phyloP scores from a whole-genome alignment of 2,113 vertebrate genomes.

The Psammodynastes pulverulentus region DNA sequence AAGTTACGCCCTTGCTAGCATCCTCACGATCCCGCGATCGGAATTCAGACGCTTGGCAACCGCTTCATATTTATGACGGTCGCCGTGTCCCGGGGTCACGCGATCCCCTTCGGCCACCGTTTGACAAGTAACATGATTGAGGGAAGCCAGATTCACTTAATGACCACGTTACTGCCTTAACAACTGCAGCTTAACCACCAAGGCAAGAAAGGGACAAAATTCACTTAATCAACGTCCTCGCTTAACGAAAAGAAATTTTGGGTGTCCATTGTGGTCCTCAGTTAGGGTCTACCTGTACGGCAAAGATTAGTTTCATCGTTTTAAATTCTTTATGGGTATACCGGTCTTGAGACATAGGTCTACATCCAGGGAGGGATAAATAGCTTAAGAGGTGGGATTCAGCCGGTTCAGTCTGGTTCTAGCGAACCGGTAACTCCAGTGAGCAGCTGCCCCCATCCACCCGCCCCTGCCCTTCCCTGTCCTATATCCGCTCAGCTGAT shows the following conservation, averaged over 20 bases:
- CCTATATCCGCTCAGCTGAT: too few relatives aligned
- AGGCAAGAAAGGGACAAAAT: not conserved
- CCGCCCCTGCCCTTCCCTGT: too few relatives aligned
- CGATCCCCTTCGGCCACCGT: rapidly evolving
- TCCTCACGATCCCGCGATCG: not conserved
- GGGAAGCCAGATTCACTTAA: not conserved
- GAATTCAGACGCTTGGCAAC: not conserved
- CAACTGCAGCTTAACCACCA: not conserved
- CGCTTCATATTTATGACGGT: not conserved
- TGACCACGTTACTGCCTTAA: not conserved
- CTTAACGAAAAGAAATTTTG: too few relatives aligned
- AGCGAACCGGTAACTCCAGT: too few relatives aligned
- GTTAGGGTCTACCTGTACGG: not conserved
- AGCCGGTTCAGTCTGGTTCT: too few relatives aligned
- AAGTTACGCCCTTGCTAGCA: not conserved
- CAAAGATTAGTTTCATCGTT: conserved; percentile 49
- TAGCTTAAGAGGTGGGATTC: too few relatives aligned
- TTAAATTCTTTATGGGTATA: conserved; percentile 41
- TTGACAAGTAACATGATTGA: not conserved
- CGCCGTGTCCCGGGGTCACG: not conserved
- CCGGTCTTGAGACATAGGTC: conserved; percentile 40
- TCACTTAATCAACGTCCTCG: not conserved
- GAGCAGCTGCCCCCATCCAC: too few relatives aligned
- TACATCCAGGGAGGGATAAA: not conserved
- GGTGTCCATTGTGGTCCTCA: too few relatives aligned